Evolutionary conservation across 2,888 invertebrate species (phyloP).

Genomic region (Pollenia amentaria): DNA sequence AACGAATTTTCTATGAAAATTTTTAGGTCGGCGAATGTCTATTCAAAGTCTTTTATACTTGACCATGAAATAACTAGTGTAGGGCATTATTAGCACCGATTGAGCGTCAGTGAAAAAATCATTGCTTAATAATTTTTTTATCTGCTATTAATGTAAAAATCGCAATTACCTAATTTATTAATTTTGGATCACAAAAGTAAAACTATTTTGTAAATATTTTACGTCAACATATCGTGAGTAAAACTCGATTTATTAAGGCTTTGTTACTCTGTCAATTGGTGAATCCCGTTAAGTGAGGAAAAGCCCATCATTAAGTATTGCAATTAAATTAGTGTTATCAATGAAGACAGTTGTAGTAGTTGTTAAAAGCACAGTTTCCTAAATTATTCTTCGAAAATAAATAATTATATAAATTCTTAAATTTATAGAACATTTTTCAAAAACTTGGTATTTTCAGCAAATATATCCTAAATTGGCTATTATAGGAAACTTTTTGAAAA

Average conservation of each 20-base stretch:
- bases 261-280: neutral
- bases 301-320: neutral
- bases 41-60: too few relatives aligned
- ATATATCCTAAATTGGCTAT: too few relatives aligned
- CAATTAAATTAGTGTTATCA: slow-evolving; percentile 20
- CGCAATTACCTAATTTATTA: slow-evolving; percentile 10
- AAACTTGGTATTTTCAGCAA: too few relatives aligned
- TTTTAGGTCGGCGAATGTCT: too few relatives aligned
- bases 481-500: too few relatives aligned
- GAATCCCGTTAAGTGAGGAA: slow-evolving; percentile 33
- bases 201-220: neutral
- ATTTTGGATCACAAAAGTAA: neutral
- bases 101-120: too few relatives aligned
- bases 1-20: too few relatives aligned
- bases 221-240: neutral
- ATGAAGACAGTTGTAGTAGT: slow-evolving; percentile 2
- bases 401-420: too few relatives aligned
- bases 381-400: too few relatives aligned
- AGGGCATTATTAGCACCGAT: too few relatives aligned
- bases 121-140: neutral
- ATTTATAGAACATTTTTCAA: too few relatives aligned
- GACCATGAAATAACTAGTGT: too few relatives aligned
- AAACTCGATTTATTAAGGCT: neutral
- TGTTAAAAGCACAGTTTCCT: neutral
- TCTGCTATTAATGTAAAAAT: neutral